Percentiles rank a stretch among this genome's conserved stretches.
Evolutionary conservation across 2,113 vertebrate genomes (phyloP).

Genomic region (Sphyrna mokarran): DNA sequence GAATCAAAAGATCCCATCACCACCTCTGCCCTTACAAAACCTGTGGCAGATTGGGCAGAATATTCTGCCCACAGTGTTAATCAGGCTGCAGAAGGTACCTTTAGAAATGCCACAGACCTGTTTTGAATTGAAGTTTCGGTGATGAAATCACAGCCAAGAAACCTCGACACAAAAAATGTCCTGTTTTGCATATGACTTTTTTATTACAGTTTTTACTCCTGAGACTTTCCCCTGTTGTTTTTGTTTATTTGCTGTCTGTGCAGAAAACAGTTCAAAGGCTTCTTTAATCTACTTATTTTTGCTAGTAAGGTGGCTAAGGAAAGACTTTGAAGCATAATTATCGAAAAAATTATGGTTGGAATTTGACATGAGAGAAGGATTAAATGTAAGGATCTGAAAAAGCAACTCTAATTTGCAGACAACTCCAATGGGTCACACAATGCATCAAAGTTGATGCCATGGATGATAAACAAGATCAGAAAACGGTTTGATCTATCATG

Average conservation of each 20-base stretch:
- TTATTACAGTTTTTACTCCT: background rate
- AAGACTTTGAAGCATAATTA: conserved; percentile 28
- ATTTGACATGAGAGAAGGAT: background rate
- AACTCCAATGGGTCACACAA: conserved; percentile 17
- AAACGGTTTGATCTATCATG: conserved; percentile 30
- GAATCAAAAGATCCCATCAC: too few relatives aligned
- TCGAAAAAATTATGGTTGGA: background rate
- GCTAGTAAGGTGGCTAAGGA: background rate
- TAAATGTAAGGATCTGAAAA: background rate
- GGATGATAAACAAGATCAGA: conserved; percentile 36
- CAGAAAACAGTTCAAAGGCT: background rate
- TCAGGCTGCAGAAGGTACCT: background rate
- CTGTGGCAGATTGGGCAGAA: too few relatives aligned
- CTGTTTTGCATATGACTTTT: background rate
- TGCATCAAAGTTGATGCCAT: conserved; percentile 34
- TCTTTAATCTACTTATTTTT: conserved; percentile 1
- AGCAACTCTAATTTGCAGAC: conserved; percentile 14
- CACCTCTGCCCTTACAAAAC: too few relatives aligned
- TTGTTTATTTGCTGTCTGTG: background rate
- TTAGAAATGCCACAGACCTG: background rate
- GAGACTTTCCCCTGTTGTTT: background rate
- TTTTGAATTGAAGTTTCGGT: background rate
- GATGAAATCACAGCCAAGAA: background rate
- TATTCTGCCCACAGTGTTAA: too few relatives aligned
- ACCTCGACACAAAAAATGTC: background rate